Conservation (phyloP, 1,140 invertebrate genomes). For the Harlomillsia oculata region DNA sequence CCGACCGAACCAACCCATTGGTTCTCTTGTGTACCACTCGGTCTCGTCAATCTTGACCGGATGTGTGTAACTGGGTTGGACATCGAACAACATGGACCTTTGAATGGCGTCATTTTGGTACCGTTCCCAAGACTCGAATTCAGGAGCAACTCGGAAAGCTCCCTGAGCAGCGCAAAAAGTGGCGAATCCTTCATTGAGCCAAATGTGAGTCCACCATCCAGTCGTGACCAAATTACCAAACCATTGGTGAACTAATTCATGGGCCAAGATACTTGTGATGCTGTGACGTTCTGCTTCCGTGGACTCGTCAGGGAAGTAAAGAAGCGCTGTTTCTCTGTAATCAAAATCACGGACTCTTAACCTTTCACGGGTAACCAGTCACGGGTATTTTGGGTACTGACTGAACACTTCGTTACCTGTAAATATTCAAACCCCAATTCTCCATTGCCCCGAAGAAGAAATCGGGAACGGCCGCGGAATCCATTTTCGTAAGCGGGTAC, state of each 20-base stretch:
- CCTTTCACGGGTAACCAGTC: too few relatives aligned
- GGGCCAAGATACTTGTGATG: constrained; percentile 15
- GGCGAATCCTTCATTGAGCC: constrained; percentile 25
- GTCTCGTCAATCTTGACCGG: constrained; percentile 9
- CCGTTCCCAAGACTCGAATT: constrained; percentile 5
- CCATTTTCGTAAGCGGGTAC: constrained; percentile 45
- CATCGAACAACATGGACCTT: constrained; percentile 15
- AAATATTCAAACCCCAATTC: constrained; percentile 25
- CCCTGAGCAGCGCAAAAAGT: constrained; percentile 13
- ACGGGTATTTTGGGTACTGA: too few relatives aligned
- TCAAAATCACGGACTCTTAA: background rate
- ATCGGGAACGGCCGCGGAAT: constrained; percentile 18
- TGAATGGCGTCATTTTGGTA: constrained; percentile 18
- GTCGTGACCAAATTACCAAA: constrained; percentile 29
- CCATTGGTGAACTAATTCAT: constrained; percentile 24
- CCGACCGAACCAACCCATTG: constrained; percentile 26
- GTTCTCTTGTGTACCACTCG: background rate
- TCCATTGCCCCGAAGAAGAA: constrained; percentile 24
- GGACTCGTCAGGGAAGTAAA: constrained; percentile 14
- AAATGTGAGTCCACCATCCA: constrained; percentile 26
- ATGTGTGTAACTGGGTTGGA: constrained; percentile 2
- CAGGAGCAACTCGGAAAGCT: background rate
- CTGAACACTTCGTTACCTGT: too few relatives aligned
- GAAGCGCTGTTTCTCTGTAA: constrained; percentile 16
- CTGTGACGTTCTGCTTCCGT: constrained; percentile 15